These are phyloP conservation scores for Miichthys miiuy DNA, from an alignment of 2,797 vertebrate genomes.

Conservation along the genomic window DNA sequence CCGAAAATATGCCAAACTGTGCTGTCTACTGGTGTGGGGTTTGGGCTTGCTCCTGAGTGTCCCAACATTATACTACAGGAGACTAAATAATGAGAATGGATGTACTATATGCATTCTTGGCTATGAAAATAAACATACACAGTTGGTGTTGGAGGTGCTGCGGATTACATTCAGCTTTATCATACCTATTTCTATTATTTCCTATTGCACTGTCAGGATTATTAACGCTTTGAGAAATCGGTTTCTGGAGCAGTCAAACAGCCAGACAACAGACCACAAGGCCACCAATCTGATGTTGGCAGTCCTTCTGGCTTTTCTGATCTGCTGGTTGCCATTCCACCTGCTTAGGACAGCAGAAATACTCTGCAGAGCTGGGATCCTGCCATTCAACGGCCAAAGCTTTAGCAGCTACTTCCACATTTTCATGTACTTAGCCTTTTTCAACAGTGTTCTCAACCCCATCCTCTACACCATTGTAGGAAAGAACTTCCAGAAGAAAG, in stretches of 20 bases:
- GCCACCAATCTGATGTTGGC: constrained; percentile 79
- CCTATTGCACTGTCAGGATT: constrained; percentile 83
- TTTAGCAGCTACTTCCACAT: constrained; percentile 81
- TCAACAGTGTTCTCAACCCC: constrained; percentile 92
- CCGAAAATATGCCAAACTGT: constrained; percentile 76
- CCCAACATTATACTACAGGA: constrained; percentile 77
- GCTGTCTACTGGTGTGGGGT: constrained; percentile 84
- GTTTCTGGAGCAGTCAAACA: constrained; percentile 21
- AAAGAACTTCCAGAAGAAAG: constrained; percentile 90
- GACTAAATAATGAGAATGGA: constrained; percentile 14
- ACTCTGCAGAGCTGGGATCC: background rate
- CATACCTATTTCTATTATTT: constrained; percentile 82
- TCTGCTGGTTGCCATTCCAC: constrained; percentile 89
- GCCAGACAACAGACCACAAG: constrained; percentile 69
- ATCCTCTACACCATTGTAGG: constrained; percentile 91
- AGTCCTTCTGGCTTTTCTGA: constrained; percentile 84
- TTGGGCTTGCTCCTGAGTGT: constrained; percentile 77
- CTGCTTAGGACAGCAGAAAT: constrained; percentile 70
- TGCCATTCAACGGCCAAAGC: too few species aligned
- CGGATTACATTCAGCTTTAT: constrained; percentile 75
- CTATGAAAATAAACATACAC: too few species aligned
- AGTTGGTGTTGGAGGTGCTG: constrained; percentile 11
- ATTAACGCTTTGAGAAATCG: constrained; percentile 71
- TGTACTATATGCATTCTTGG: too few species aligned
- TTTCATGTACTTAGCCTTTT: constrained; percentile 86